These are phyloP conservation scores for Xestia xanthographa DNA, from an alignment of 2,888 invertebrate species.

Conservation along the genomic window DNA sequence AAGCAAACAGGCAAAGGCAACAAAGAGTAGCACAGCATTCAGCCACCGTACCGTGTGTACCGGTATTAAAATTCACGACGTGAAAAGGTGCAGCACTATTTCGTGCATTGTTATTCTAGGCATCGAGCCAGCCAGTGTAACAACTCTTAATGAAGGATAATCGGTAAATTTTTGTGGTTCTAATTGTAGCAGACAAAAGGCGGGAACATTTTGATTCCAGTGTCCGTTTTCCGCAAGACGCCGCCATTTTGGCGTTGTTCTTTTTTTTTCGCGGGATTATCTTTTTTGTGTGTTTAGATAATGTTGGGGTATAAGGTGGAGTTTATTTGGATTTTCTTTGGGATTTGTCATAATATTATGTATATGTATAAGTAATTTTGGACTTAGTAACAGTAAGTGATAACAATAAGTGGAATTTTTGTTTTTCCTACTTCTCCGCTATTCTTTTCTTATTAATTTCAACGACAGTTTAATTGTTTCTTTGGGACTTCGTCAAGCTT, in stretches of 20 bases:
- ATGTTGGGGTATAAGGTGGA: constrained; percentile 14
- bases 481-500: too few species aligned
- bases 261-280: constrained; percentile 3
- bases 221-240: constrained; percentile 38
- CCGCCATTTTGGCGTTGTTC: constrained; percentile 37
- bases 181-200: constrained; percentile 62
- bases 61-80: constrained; percentile 75
- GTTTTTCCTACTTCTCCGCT: too few species aligned
- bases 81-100: constrained; percentile 75
- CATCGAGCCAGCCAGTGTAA: constrained; percentile 65
- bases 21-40: constrained; percentile 60
- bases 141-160: constrained; percentile 68
- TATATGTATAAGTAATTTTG: background rate
- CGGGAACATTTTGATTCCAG: constrained; percentile 52
- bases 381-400: background rate
- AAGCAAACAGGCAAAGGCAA: constrained; percentile 62
- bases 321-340: constrained; percentile 9
- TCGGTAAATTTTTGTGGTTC: constrained; percentile 63
- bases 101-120: constrained; percentile 76
- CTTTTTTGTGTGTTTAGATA: background rate
- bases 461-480: too few species aligned
- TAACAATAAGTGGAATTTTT: background rate
- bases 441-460: too few species aligned
- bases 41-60: constrained; percentile 65
- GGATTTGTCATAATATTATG: constrained; percentile 4